phyloP scores from a whole-genome alignment of 2,888 invertebrate genomes.

The Eurytoma adleriae region DNA sequence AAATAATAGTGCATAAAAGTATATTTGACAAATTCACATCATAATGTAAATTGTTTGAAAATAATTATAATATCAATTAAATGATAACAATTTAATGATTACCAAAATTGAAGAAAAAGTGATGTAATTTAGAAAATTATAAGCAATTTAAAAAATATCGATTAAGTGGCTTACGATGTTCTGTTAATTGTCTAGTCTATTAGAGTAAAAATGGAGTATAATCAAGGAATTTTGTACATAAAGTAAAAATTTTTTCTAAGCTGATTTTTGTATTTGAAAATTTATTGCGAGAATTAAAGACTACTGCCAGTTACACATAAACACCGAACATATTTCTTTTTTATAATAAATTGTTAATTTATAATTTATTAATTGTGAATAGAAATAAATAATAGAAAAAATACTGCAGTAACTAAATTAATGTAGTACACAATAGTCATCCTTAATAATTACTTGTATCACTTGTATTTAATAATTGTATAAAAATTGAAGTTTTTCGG shows the following conservation, averaged over 20 bases:
- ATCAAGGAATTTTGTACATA: constrained; percentile 52
- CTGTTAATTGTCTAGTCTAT: constrained; percentile 54
- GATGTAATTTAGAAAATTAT: constrained; percentile 33
- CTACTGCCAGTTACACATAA: constrained; percentile 52
- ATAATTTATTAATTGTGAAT: constrained; percentile 55
- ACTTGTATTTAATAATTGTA: too few relatives aligned
- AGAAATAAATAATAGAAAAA: constrained; percentile 43
- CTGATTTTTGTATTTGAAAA: constrained; percentile 53
- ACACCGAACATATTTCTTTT: constrained; percentile 46
- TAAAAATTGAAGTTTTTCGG: too few relatives aligned
- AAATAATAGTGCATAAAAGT: constrained; percentile 46
- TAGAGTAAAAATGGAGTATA: constrained; percentile 39
- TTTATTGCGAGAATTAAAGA: constrained; percentile 50
- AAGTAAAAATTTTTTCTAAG: constrained; percentile 43
- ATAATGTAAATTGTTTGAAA: constrained; percentile 46
- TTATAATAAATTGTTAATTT: constrained; percentile 46
- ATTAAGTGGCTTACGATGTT: constrained; percentile 33
- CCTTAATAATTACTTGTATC: too few relatives aligned
- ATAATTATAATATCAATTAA: constrained; percentile 33
- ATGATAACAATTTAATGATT: constrained; percentile 19
- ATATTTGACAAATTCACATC: constrained; percentile 47
- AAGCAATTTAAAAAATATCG: constrained; percentile 17
- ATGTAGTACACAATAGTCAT: background rate
- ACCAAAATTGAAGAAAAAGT: constrained; percentile 48
- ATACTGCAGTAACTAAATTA: constrained; percentile 2